These are phyloP conservation scores for Drosophila colorata DNA, from an alignment of 2,888 invertebrate genomes.

Conservation along the genomic window DNA sequence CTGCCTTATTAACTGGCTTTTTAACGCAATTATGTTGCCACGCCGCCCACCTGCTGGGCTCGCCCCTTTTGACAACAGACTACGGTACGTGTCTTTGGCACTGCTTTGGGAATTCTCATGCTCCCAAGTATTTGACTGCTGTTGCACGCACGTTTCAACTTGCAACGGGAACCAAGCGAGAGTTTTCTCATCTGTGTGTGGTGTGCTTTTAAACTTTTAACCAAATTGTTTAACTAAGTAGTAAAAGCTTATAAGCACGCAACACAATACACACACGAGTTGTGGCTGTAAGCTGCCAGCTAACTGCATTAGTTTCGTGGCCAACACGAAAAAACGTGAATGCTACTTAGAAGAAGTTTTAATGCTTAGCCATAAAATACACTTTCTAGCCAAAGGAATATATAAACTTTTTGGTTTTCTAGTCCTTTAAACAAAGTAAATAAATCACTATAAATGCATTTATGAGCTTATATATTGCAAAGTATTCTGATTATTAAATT, in stretches of 20 bases:
- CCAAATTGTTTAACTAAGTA: slow-evolving; percentile 77
- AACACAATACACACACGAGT: slow-evolving; percentile 33
- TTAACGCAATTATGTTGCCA: slow-evolving; percentile 70
- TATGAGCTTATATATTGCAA: no score
- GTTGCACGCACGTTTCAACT: slow-evolving; percentile 64
- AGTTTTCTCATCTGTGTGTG: slow-evolving; percentile 10
- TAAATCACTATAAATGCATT: background rate
- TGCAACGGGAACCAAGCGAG: slow-evolving; percentile 17
- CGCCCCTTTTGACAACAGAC: slow-evolving; percentile 19
- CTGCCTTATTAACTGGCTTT: slow-evolving; percentile 70
- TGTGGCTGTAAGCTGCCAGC: slow-evolving; percentile 15
- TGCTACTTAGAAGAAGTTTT: slow-evolving; percentile 5
- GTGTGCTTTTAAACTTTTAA: slow-evolving; percentile 63
- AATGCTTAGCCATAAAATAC: background rate
- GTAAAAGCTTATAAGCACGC: slow-evolving; percentile 65
- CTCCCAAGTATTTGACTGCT: slow-evolving; percentile 39
- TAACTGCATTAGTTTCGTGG: slow-evolving; percentile 27
- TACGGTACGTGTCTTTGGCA: slow-evolving; percentile 57
- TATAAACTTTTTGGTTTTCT: background rate
- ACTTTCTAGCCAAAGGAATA: background rate
- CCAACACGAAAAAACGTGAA: background rate
- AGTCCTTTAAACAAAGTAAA: background rate
- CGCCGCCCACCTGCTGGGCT: slow-evolving; percentile 25
- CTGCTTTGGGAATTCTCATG: slow-evolving; percentile 34
- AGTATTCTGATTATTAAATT: no score